A percentile compares a stretch with the other conserved stretches of the same genome.
These are phyloP conservation scores for Pogona vitticeps DNA, from an alignment of 2,113 vertebrate genomes.

Conservation along the genomic window DNA sequence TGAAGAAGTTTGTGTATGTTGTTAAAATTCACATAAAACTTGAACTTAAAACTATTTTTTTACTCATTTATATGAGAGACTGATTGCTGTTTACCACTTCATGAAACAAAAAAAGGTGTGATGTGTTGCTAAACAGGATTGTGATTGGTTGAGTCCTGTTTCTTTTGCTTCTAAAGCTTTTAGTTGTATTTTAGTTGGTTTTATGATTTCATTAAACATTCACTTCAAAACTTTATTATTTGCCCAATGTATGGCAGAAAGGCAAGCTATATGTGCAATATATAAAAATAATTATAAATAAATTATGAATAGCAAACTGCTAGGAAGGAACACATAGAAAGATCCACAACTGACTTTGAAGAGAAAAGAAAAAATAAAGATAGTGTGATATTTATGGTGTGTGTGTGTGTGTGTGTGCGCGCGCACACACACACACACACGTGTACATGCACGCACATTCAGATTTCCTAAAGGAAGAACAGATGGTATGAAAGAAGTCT, in stretches of 20 bases:
- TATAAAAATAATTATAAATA: neutral
- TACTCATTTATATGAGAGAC: too few relatives aligned
- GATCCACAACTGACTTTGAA: neutral
- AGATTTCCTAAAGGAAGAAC: slow-evolving; percentile 54
- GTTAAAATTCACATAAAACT: too few relatives aligned
- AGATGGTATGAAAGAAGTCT: slow-evolving; percentile 62
- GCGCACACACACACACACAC: too few relatives aligned
- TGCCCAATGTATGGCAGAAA: neutral
- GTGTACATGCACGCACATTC: neutral
- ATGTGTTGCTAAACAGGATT: neutral
- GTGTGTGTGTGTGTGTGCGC: neutral
- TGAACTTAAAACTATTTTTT: too few relatives aligned
- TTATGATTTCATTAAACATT: neutral
- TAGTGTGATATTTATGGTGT: too few relatives aligned
- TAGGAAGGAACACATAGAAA: neutral
- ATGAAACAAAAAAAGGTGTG: neutral
- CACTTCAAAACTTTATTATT: neutral
- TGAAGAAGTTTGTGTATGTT: too few relatives aligned
- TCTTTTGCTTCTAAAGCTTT: neutral
- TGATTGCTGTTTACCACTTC: neutral
- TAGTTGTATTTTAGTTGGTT: neutral
- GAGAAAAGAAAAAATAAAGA: neutral
- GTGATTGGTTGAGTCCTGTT: neutral
- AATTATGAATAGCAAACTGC: neutral
- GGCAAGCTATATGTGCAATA: neutral